Conservation (phyloP, 2,888 invertebrate species). For the Platycnemis pennipes region DNA sequence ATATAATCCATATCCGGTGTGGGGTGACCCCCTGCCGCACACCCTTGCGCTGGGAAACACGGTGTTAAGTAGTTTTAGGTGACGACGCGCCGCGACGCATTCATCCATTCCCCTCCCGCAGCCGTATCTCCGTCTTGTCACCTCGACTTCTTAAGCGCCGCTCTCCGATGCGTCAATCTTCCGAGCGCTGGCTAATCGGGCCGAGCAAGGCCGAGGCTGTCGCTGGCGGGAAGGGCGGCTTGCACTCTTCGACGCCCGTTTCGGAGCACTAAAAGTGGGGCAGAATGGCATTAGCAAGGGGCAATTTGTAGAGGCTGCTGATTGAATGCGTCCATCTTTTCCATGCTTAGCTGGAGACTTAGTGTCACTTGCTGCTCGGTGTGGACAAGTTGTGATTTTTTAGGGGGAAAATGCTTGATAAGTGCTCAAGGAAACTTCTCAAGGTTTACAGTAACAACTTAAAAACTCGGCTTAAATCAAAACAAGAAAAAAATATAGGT, state of each 20-base stretch:
- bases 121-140: background rate
- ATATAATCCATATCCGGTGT: too few species aligned
- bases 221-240: background rate
- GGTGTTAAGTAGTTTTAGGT: too few species aligned
- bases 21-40: too few species aligned
- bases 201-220: background rate
- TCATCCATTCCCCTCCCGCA: too few species aligned
- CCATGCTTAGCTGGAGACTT: background rate
- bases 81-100: too few species aligned
- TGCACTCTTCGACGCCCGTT: background rate
- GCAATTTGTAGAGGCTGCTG: background rate
- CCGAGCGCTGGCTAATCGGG: background rate
- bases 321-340: background rate
- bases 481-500: too few species aligned
- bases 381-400: background rate
- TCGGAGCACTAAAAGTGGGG: background rate
- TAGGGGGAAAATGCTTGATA: background rate
- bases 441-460: too few species aligned
- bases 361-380: background rate
- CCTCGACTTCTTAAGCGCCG: background rate
- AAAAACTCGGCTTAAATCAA: too few species aligned
- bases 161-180: background rate
- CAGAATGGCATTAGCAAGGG: background rate
- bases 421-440: background rate
- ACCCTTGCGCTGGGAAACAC: too few species aligned